phyloP scores from a whole-genome alignment of 1,140 invertebrate genomes.

The Phocides pigmalion region DNA sequence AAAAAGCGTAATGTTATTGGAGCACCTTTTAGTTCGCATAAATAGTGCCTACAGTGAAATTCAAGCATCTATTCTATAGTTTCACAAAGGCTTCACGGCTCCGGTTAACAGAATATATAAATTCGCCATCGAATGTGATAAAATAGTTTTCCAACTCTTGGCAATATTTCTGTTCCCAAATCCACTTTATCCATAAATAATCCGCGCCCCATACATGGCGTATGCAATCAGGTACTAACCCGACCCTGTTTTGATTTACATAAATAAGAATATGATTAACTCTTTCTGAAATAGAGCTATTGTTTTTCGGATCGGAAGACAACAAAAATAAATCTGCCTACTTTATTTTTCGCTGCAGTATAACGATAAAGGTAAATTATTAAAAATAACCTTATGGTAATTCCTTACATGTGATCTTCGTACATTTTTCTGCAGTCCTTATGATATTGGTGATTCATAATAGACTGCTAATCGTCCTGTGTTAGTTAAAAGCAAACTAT shows the following conservation, averaged over 20 bases:
- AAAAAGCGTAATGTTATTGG: too few relatives aligned
- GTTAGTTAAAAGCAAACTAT: too few relatives aligned
- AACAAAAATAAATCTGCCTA: too few relatives aligned
- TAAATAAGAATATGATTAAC: slow-evolving; percentile 10
- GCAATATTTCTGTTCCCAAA: background rate
- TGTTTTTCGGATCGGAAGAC: background rate
- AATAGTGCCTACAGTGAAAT: background rate
- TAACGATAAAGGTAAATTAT: background rate
- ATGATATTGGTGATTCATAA: too few relatives aligned
- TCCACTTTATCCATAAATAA: slow-evolving; percentile 5
- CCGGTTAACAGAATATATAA: background rate
- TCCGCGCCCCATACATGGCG: slow-evolving; percentile 2
- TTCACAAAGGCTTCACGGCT: background rate
- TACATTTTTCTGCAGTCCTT: too few relatives aligned
- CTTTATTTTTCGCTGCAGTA: background rate
- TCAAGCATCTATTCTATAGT: background rate
- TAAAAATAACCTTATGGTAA: too few relatives aligned
- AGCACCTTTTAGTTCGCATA: too few relatives aligned
- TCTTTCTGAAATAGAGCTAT: background rate
- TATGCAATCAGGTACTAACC: slow-evolving; percentile 17
- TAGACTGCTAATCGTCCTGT: too few relatives aligned
- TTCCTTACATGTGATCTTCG: too few relatives aligned
- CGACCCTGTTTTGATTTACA: slow-evolving; percentile 14
- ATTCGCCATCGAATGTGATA: background rate
- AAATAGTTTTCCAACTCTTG: background rate